Evolutionary conservation across 2,888 invertebrate species (phyloP), one percentile per base, ranked within the genome.

Genomic region (Sabellastarte sp.): DNA sequence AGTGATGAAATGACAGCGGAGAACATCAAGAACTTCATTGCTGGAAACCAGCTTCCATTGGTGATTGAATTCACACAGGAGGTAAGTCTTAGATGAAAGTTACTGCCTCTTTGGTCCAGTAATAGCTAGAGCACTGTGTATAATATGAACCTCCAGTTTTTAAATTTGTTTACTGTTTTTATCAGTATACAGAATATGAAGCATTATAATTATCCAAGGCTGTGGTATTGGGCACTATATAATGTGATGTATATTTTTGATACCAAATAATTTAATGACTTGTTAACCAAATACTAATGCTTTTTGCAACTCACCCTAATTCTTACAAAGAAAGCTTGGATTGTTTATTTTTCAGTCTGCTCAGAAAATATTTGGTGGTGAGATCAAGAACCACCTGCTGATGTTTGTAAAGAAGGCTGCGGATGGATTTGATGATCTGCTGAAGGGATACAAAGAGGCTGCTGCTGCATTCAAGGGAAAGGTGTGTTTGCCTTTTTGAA

Each of bases 11-110:
- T 80, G 3, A 77, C 71, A 26, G 75, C 89, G 68, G 90, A 90
- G 30, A 86, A 86, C 61, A 85, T 98, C 75, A 90, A 90, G 85
- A 90, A 90, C 76, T 97, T 96, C 88, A 89, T 96, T 73, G 87
- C 89, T 68, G 87, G 89, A 52, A 90, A 95, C 82, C 89, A 93
- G 61, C 87, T 98, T 82, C 97, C 97, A 28, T 86, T 93, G 70
- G 89, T 97, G 72, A 92, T 95, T 62, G 97, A 98, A 85, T 98
- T 98, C 87, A 95, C 93, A 75, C 95, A 96, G 77, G 94, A 97
- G 67, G 84, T 84, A 71, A 68, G 72, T 67, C n/a, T n/a, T n/a
- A n/a, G n/a, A n/a, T n/a, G n/a, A n/a, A n/a, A n/a, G n/a, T n/a
- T n/a, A n/a, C n/a, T n/a, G n/a, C n/a, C n/a, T n/a, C n/a, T n/a